These are phyloP conservation scores for Aproaerema taeniolella DNA, from an alignment of 2,888 invertebrate genomes.

Conservation along the genomic window DNA sequence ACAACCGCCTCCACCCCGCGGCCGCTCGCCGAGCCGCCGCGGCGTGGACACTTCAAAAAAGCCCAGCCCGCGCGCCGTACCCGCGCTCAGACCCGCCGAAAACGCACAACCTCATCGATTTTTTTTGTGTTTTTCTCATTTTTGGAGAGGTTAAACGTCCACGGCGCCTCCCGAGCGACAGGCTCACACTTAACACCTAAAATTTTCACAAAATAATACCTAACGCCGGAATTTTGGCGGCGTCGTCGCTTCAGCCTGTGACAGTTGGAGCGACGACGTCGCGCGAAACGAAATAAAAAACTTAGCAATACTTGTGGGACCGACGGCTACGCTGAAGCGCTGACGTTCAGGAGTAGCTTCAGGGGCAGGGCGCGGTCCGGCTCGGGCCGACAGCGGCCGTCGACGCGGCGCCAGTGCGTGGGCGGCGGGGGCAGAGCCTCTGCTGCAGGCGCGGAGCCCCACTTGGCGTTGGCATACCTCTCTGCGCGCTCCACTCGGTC, in stretches of 20 bases:
- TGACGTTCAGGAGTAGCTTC: conserved; percentile 80
- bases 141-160: conserved; percentile 39
- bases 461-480: conserved; percentile 85
- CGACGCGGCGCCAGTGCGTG: conserved; percentile 83
- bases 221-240: conserved; percentile 71
- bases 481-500: conserved; percentile 42
- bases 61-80: conserved; percentile 16
- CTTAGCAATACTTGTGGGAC: conserved; percentile 58
- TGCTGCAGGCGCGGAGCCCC: conserved; percentile 89
- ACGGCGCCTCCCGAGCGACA: conserved; percentile 28
- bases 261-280: conserved; percentile 42
- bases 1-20: conserved; percentile 11
- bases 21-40: conserved; percentile 11
- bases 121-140: conserved; percentile 64
- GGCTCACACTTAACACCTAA: conserved; percentile 67
- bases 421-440: conserved; percentile 88
- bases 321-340: conserved; percentile 42
- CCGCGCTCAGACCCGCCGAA: not conserved
- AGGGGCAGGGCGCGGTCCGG: conserved; percentile 78
- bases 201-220: conserved; percentile 77
- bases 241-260: conserved; percentile 41
- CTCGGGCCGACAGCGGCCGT: conserved; percentile 57
- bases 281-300: conserved; percentile 65
- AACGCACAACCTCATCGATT: conserved; percentile 8
- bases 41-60: too few species aligned